Percentiles rank a stretch among this genome's conserved stretches.
phyloP scores from a whole-genome alignment of 2,888 invertebrate species.

The Seladonia tumulorum region DNA sequence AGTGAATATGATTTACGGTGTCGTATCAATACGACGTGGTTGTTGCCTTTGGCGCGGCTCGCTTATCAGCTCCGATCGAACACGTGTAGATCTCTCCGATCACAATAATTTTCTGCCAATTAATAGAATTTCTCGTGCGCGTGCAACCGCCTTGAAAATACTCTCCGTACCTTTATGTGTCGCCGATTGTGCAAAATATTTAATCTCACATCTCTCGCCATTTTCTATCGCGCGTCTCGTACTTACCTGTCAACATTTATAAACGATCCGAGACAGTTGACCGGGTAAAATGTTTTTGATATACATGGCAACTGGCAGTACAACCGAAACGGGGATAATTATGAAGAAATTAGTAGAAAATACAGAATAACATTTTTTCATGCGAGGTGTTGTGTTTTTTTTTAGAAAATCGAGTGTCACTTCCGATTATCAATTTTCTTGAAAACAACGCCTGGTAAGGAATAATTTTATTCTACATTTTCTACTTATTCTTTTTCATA shows the following conservation, averaged over 20 bases:
- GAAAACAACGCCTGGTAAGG: too few relatives aligned
- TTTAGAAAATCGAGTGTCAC: too few relatives aligned
- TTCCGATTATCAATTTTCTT: too few relatives aligned
- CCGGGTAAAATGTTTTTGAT: not conserved
- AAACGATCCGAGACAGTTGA: not conserved
- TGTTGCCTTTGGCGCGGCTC: constrained; percentile 13
- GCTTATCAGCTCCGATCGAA: constrained; percentile 38
- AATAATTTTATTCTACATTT: too few relatives aligned
- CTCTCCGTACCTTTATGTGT: not conserved
- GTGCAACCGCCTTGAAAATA: not conserved
- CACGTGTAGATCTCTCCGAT: not conserved
- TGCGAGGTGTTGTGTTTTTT: too few relatives aligned
- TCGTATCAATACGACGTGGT: constrained; percentile 29
- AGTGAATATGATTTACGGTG: constrained; percentile 50
- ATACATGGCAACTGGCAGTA: too few relatives aligned
- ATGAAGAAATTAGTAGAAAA: not conserved
- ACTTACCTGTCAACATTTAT: not conserved
- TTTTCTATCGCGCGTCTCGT: not conserved
- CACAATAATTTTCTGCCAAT: constrained; percentile 5
- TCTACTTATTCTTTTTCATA: too few relatives aligned
- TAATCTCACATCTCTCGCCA: not conserved
- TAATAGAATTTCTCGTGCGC: not conserved
- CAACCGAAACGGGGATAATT: too few relatives aligned
- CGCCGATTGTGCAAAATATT: not conserved
- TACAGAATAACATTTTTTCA: not conserved